Base-by-base conservation (phyloP, 2,888 invertebrate genomes). In the Chirona hameri region DNA sequence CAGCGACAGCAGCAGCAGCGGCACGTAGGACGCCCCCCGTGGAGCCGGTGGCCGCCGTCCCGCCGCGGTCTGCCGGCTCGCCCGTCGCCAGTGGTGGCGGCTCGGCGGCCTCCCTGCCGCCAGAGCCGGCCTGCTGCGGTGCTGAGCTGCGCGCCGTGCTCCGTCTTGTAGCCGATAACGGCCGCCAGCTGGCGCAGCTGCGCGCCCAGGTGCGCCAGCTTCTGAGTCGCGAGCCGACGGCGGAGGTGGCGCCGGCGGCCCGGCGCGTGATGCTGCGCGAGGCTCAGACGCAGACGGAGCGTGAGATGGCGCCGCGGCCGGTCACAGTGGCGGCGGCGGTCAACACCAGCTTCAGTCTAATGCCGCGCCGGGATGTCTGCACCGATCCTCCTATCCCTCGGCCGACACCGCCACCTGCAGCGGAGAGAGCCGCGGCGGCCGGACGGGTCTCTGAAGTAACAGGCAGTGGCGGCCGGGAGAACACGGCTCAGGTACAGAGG, bases 111-210 rank as follows among this genome's bases (percentile, higher is more conserved):
- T 5, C 18, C 10, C 10, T 15, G 21, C 18, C 7, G 39, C 7
- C 39, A 7, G 24, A 18, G 21, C 21, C 76, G 39, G 24, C 21
- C 27, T 76, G 76, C 46, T 76, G 76, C 24, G 76, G 24, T 1
- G 76, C 76, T 18, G 76, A 76, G 46, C 39, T 76, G 76, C 76
- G 76, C 76, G 24, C 76, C 76, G 76, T 76, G 76, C 76, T 76
- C 39, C 76, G 76, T 1, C 39, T 76, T 4, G 76, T 76, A 24
- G 76, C 76, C 46, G 76, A 76, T 39, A 76, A 76, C 76, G 76
- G 76, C 39, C 76, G 76, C 1, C 76, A 76, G 76, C 76, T 76
- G 76, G 76, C 76, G 39, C 24, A 27, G 76, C 76, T 76, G 39
- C 76, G 76, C 9, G 39, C 39, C 24, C 76, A 76, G 76, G 9